phyloP scores from a whole-genome alignment of 2,797 vertebrate genomes.

The Myotis findleyi region DNA sequence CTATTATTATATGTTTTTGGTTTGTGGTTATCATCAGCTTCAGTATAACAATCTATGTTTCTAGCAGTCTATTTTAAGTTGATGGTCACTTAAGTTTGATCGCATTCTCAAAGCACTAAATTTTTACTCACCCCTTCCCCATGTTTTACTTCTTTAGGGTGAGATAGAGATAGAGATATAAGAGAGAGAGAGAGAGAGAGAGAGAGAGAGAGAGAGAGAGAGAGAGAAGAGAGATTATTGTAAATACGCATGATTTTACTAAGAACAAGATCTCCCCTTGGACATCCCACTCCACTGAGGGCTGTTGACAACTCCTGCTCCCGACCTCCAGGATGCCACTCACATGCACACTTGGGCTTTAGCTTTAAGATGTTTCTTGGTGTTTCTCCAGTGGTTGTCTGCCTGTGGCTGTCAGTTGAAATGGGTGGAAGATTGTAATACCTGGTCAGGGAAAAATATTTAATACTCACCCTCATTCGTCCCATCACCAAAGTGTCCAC shows the following conservation, averaged over 20 bases:
- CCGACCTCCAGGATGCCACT: neutral
- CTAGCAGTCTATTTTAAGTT: neutral
- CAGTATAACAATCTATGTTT: neutral
- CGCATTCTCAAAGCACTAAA: neutral
- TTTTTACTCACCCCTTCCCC: neutral
- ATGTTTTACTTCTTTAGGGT: neutral
- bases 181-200: rapidly evolving
- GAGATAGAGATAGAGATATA: no score
- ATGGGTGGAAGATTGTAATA: neutral
- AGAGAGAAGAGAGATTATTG: neutral
- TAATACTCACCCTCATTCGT: neutral
- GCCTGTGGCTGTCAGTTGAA: neutral
- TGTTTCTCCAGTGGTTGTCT: neutral
- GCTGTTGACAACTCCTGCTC: neutral
- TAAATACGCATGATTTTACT: neutral
- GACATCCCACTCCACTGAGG: neutral
- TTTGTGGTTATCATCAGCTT: neutral
- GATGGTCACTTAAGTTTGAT: neutral
- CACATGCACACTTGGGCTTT: neutral
- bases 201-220: neutral
- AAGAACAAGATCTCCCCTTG: neutral
- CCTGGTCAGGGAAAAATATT: neutral
- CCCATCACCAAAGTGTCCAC: neutral
- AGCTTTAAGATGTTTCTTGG: neutral
- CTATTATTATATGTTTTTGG: neutral